Conservation (phyloP, 2,113 vertebrate genomes). For the Pogona vitticeps region DNA sequence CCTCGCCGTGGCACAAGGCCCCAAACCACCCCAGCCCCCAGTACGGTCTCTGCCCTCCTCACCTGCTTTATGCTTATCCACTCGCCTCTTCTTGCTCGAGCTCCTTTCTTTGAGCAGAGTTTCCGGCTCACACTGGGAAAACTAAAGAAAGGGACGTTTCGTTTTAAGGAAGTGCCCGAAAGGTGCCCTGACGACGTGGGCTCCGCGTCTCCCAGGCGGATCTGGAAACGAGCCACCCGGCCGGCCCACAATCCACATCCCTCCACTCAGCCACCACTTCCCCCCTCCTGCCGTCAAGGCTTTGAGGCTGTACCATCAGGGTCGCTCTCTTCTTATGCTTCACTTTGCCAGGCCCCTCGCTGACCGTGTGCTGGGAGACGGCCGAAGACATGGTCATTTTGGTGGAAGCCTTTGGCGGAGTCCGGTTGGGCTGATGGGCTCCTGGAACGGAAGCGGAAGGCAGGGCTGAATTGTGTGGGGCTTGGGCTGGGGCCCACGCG, state of each 20-base stretch:
- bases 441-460: background rate
- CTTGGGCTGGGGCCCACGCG: too few relatives aligned
- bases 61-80: conserved; percentile 2
- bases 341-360: background rate
- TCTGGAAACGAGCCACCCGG: too few relatives aligned
- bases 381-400: background rate
- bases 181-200: background rate
- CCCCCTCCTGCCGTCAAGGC: too few relatives aligned
- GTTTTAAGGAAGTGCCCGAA: too few relatives aligned
- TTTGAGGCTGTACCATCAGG: background rate
- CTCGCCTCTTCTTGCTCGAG: conserved; percentile 9
- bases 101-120: background rate
- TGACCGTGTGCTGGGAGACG: background rate
- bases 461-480: too few relatives aligned
- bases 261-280: too few relatives aligned
- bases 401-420: background rate
- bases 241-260: too few relatives aligned
- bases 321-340: conserved; percentile 19
- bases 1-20: background rate
- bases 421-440: background rate
- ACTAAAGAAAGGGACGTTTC: background rate
- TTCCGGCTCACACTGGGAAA: conserved; percentile 5
- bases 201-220: too few relatives aligned
- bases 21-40: background rate
- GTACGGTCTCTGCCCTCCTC: too few relatives aligned